Evolutionary conservation across 2,888 invertebrate genomes (phyloP), one percentile per base, ranked within the genome.

Genomic region (Lottia gigantea): DNA sequence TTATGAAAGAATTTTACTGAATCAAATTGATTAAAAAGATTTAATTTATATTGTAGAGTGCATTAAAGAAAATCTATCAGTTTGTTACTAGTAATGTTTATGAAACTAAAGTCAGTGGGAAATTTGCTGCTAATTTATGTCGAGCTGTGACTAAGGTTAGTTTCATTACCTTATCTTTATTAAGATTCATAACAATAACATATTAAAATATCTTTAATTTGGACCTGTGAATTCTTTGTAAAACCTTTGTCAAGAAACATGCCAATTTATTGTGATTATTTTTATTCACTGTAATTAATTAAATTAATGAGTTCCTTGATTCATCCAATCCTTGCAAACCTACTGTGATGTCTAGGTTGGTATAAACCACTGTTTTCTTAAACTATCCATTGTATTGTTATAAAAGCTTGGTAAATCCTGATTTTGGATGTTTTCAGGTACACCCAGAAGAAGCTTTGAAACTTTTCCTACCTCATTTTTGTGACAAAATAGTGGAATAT

Each of bases 101-200:
- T 78, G 96, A 96, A 87, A 93, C 93, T 0, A 93, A 93, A 81
- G 94, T 96, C 0, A 93, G 95, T 0, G 96, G 95, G 0, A 93
- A 93, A 84, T 91, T 95, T 86, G 92, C 94, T 0, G 94, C 94
- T 0, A 92, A 92, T 14, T 89, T 96, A 72, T 91, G 94, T 74
- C 91, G 92, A 71, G 88, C 90, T 46, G 90, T 90, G 71, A 88
- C 90, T 49, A 90, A 89, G 86, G 90, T 90, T 79, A 64, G 76
- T 67, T 2, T 4, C 7, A 40, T 40, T 11, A 40, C 7, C 40
- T 40, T 40, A 6, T 4, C 31, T 31, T 31, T n/a, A n/a, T n/a
- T n/a, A n/a, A n/a, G n/a, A n/a, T n/a, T n/a, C n/a, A n/a, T n/a
- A n/a, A n/a, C n/a, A n/a, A n/a, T n/a, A n/a, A n/a, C n/a, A n/a